Conservation (phyloP, 64 coral and sea anemone species). For the Orbicella faveolata region DNA sequence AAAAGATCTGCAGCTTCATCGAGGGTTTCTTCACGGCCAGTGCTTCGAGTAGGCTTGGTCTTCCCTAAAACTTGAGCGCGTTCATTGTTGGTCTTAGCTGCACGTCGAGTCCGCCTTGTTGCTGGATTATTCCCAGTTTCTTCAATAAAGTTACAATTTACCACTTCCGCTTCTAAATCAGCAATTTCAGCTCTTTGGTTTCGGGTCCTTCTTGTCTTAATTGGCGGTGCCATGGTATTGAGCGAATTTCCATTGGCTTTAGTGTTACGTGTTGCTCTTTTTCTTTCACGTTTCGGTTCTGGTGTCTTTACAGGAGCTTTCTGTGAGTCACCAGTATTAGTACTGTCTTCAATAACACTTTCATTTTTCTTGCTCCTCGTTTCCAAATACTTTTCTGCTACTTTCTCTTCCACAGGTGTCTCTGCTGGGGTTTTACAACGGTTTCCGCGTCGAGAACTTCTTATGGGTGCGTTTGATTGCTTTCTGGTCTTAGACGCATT, state of each 20-base stretch:
- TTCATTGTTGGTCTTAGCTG: not conserved
- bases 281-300: not conserved
- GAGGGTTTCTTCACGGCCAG: not conserved
- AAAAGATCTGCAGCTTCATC: not conserved
- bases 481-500: not conserved
- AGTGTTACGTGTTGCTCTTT: not conserved
- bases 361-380: not conserved
- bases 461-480: not conserved
- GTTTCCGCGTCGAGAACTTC: constrained; percentile 18
- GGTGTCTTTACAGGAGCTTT: not conserved
- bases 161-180: not conserved
- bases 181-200: not conserved
- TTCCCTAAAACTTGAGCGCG: not conserved
- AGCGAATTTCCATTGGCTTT: not conserved
- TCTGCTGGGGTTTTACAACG: constrained; percentile 1
- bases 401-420: not conserved
- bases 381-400: not conserved
- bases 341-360: not conserved
- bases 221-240: not conserved
- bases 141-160: not conserved
- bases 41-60: not conserved
- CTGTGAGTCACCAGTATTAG: not conserved
- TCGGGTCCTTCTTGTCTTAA: not conserved
- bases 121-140: not conserved
- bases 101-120: not conserved